Evolutionary conservation across 2,113 vertebrate species (phyloP), one percentile per base, ranked within the genome.

Genomic region (Conger conger): DNA sequence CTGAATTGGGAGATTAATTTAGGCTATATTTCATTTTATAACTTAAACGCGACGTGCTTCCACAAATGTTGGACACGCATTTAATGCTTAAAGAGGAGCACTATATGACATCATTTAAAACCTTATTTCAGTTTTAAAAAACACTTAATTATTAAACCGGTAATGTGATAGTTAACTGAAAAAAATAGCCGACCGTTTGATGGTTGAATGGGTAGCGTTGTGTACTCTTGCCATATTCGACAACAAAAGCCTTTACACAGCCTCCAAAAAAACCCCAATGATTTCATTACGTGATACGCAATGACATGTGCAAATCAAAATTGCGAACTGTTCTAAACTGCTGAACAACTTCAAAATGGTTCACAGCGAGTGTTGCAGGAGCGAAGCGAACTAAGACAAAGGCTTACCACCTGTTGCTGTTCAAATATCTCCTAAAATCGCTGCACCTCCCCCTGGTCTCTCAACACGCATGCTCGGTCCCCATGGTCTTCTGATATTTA

Each of bases 371-470:
- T 0, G 37, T 86, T 76, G 23, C 20, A 38, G 18, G 27, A 45
- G n/a, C 23, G n/a, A 87, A 45, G n/a, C 23, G n/a, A 87, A 88
- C 90, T 86, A 85, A 86, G 89, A 89, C 86, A 83, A 85, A 50
- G 92, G 94, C 93, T 92, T 90, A 91, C 92, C 94, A 96, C 94
- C 94, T 96, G 95, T 96, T 96, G 95, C 92, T 93, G 91, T 88
- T 90, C 89, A 93, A 91, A 92, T 91, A 91, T 91, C 92, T 92
- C 45, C 81, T 83, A 80, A 86, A 82, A 86, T 54, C 40, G 40
- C 33, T 54, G 17, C 79, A 77, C 36, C 68, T 23, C 76, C 63
- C 63, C 42, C 40, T 27, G 42, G 23, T 23, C 53, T 53, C 2
- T 30, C 40, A 50, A 86, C n/a, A 50, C 57, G 42, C 81, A 38